Evolutionary conservation across 2,797 vertebrate genomes (phyloP).

Genomic region (Tiaroga cobitis): DNA sequence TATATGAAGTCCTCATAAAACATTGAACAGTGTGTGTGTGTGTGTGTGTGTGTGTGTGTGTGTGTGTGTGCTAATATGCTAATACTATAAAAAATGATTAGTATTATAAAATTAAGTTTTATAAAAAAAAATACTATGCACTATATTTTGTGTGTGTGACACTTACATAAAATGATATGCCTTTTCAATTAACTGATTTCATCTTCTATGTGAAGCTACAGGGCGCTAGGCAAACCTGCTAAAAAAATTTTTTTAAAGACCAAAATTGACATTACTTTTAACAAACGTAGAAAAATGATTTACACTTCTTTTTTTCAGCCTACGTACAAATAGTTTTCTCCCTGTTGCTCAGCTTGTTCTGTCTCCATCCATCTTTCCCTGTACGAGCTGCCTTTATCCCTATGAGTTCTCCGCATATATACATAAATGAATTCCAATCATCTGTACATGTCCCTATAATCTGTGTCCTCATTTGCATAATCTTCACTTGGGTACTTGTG

Average conservation of each 20-base stretch:
- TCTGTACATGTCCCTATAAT: conserved; percentile 24
- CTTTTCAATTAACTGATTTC: not conserved
- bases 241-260: not conserved
- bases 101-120: too few species aligned
- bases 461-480: conserved; percentile 43
- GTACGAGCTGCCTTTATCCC: not conserved
- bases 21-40: too few species aligned
- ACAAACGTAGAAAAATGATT: not conserved
- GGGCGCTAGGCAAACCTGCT: too few species aligned
- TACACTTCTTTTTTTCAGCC: not conserved
- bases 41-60: too few species aligned
- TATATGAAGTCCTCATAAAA: too few species aligned
- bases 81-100: too few species aligned
- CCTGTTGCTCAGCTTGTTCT: not conserved
- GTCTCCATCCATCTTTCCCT: conserved; percentile 4
- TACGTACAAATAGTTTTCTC: not conserved
- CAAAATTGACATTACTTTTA: not conserved
- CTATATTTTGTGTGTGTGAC: not conserved
- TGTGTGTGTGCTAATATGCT: not conserved
- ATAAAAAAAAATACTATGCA: too few species aligned
- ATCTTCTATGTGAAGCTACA: not conserved
- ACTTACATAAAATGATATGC: not conserved
- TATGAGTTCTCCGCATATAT: conserved; percentile 8
- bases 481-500: conserved; percentile 27
- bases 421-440: conserved; percentile 26